Evolutionary conservation across 2,797 vertebrate species (phyloP).

Genomic region (Sebastes baramenuke): DNA sequence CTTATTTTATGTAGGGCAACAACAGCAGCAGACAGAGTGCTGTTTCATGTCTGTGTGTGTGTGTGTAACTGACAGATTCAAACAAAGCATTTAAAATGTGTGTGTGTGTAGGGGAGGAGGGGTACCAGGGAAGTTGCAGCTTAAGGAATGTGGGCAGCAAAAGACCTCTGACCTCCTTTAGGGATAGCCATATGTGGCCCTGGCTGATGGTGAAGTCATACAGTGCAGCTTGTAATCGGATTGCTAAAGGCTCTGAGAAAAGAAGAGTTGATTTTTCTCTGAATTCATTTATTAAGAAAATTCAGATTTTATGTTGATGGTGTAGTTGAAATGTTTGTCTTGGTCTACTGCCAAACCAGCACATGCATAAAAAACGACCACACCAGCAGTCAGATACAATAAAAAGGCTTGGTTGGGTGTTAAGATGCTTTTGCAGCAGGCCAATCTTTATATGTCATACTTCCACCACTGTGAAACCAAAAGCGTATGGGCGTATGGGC

Average conservation of each 20-base stretch:
- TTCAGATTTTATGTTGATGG: not conserved
- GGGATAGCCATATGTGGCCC: constrained; percentile 43
- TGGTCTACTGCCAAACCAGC: not conserved
- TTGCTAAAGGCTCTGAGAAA: not conserved
- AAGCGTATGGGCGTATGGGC: no score
- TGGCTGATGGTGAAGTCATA: constrained; percentile 50
- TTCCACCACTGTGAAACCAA: not conserved
- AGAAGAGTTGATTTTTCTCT: not conserved
- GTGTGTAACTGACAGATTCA: constrained; percentile 12
- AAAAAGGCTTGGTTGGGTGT: not conserved
- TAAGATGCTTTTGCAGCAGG: not conserved
- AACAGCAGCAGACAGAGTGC: constrained; percentile 1
- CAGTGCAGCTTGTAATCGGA: constrained; percentile 23
- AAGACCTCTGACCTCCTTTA: constrained; percentile 58
- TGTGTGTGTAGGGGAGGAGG: not conserved
- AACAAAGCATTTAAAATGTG: constrained; percentile 40
- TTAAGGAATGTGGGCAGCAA: constrained; percentile 55
- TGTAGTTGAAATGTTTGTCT: not conserved
- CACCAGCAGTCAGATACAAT: not conserved
- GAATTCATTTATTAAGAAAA: not conserved
- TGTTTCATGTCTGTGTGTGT: not conserved
- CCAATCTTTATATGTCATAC: not conserved
- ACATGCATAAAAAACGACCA: not conserved
- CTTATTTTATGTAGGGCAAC: constrained; percentile 40
- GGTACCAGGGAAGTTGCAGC: constrained; percentile 22